Evolutionary conservation across 2,113 vertebrate species (phyloP).

Genomic region (Megaceryle maxima): DNA sequence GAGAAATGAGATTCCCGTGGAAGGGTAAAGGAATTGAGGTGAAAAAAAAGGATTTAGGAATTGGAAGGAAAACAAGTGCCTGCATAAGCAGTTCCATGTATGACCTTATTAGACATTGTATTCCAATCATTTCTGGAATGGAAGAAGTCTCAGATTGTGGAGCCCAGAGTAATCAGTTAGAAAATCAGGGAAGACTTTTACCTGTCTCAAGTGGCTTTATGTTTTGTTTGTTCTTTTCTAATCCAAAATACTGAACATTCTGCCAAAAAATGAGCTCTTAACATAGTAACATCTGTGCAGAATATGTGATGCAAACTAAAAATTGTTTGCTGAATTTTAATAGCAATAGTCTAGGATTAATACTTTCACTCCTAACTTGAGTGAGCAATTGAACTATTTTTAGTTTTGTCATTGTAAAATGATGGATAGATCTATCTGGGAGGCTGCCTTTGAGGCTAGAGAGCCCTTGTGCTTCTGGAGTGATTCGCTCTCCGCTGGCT

Average conservation of each 20-base stretch:
- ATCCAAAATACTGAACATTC: not conserved
- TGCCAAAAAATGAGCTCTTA: not conserved
- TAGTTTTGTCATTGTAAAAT: not conserved
- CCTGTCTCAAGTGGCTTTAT: not conserved
- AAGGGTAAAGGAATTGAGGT: not conserved
- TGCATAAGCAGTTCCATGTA: not conserved
- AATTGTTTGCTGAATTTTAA: not conserved
- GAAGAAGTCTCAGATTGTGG: not conserved
- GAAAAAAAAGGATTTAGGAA: not conserved
- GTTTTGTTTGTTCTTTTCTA: not conserved
- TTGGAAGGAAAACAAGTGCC: not conserved
- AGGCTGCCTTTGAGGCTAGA: not conserved
- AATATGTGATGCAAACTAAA: not conserved
- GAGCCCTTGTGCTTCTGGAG: not conserved
- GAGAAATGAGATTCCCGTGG: not conserved
- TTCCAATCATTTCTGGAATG: not conserved
- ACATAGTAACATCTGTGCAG: not conserved
- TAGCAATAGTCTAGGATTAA: not conserved
- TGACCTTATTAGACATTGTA: not conserved
- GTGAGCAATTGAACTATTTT: not conserved
- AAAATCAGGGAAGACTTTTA: not conserved
- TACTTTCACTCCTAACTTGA: not conserved
- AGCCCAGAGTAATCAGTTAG: not conserved
- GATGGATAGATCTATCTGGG: not conserved
- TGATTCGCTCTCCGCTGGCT: not conserved